Evolutionary conservation across 2,888 invertebrate genomes (phyloP).

Genomic region (Chaetogeoica ovagalla): DNA sequence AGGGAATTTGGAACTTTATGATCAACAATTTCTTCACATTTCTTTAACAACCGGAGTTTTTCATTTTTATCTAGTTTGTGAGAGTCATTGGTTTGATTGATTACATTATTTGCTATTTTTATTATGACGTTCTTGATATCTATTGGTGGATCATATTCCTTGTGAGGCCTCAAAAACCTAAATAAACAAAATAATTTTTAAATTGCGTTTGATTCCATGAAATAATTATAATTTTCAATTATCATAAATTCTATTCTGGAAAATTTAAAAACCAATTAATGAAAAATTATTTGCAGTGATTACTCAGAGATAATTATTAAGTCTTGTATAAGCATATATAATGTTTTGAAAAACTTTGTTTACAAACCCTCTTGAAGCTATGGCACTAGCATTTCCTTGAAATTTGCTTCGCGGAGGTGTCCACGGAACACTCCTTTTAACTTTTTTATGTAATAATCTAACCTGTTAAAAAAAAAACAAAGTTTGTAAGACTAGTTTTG

Average conservation of each 20-base stretch:
- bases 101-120: slow-evolving; percentile 64
- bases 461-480: slow-evolving; percentile 3
- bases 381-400: slow-evolving; percentile 66
- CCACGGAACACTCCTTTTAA: slow-evolving; percentile 44
- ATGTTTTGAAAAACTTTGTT: background rate
- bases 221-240: too few species aligned
- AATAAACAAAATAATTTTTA: slow-evolving; percentile 31
- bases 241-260: too few species aligned
- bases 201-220: background rate
- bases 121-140: slow-evolving; percentile 68
- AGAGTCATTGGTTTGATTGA: slow-evolving; percentile 61
- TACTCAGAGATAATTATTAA: background rate
- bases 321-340: too few species aligned
- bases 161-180: slow-evolving; percentile 72
- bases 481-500: too few species aligned
- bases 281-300: background rate
- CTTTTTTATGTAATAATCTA: slow-evolving; percentile 44
- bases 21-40: slow-evolving; percentile 72
- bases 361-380: slow-evolving; percentile 71
- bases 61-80: slow-evolving; percentile 60
- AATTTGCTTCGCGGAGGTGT: slow-evolving; percentile 61
- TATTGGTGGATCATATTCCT: slow-evolving; percentile 73
- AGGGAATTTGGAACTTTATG: slow-evolving; percentile 82
- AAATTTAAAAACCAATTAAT: too few species aligned
- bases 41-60: slow-evolving; percentile 72